Evolutionary conservation across 2,113 vertebrate species (phyloP).

Genomic region (Oryctolagus cuniculus): DNA sequence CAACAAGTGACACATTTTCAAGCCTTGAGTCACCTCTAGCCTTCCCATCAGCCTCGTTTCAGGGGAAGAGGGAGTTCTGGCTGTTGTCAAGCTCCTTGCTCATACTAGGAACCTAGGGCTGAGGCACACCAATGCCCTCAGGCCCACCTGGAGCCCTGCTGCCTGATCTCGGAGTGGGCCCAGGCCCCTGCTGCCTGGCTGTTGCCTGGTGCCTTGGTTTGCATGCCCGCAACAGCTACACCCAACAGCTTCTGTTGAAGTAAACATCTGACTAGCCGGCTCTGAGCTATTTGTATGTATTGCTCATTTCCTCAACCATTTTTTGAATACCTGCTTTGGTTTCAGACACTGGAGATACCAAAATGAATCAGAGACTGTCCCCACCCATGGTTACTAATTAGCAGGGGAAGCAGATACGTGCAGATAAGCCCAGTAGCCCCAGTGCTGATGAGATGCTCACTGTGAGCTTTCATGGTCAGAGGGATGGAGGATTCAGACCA

Average conservation of each 20-base stretch:
- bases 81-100: background rate
- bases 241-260: background rate
- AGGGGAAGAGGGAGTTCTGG: background rate
- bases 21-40: background rate
- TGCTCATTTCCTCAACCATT: background rate
- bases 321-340: background rate
- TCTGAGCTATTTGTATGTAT: background rate
- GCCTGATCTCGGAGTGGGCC: background rate
- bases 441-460: background rate
- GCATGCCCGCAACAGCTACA: background rate
- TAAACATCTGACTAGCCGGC: background rate
- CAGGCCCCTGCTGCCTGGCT: background rate
- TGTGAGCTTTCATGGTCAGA: background rate
- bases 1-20: too few relatives aligned
- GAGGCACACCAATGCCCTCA: background rate
- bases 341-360: background rate
- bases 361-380: background rate
- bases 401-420: background rate
- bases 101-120: background rate
- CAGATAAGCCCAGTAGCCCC: background rate
- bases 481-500: rapidly evolving
- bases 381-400: background rate
- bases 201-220: too few relatives aligned
- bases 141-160: background rate
- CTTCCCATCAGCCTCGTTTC: background rate